Conservation (phyloP, 53 echinoderm and acorn worm genomes). For the Stichopus horrens region DNA sequence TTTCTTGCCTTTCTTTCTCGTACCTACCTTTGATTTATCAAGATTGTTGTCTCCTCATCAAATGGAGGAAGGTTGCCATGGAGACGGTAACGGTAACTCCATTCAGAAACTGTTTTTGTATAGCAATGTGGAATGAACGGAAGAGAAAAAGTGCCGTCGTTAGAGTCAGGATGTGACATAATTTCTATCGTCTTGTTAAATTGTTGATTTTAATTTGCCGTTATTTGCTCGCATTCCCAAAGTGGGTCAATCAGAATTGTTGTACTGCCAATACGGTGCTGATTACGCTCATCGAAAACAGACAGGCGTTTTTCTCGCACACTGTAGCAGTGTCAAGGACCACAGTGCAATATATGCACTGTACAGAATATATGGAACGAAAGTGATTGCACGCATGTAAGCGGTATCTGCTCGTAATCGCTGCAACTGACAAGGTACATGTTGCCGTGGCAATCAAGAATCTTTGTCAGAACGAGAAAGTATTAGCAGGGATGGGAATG, state of each 20-base stretch:
- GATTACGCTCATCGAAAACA: too few species aligned
- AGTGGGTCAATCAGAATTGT: not conserved
- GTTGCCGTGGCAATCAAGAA: too few species aligned
- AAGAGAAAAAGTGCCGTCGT: not conserved
- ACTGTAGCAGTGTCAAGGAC: too few species aligned
- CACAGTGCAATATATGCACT: too few species aligned
- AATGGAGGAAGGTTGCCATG: not conserved
- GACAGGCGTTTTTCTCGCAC: too few species aligned
- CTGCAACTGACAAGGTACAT: too few species aligned
- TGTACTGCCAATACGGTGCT: not conserved
- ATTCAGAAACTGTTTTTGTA: not conserved
- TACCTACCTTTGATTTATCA: not conserved
- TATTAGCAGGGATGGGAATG: too few species aligned
- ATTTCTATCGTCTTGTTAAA: not conserved
- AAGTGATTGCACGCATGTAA: too few species aligned
- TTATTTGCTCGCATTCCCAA: not conserved
- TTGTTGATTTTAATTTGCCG: not conserved
- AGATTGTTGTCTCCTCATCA: not conserved
- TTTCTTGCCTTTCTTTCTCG: not conserved
- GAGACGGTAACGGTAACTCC: not conserved
- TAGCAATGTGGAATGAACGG: not conserved
- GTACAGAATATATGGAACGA: too few species aligned
- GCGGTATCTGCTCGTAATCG: too few species aligned
- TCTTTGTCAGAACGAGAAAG: too few species aligned
- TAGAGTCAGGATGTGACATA: not conserved